These are phyloP conservation scores for Macrosteles quadrilineatus DNA, from an alignment of 1,140 invertebrate species.

Conservation along the genomic window DNA sequence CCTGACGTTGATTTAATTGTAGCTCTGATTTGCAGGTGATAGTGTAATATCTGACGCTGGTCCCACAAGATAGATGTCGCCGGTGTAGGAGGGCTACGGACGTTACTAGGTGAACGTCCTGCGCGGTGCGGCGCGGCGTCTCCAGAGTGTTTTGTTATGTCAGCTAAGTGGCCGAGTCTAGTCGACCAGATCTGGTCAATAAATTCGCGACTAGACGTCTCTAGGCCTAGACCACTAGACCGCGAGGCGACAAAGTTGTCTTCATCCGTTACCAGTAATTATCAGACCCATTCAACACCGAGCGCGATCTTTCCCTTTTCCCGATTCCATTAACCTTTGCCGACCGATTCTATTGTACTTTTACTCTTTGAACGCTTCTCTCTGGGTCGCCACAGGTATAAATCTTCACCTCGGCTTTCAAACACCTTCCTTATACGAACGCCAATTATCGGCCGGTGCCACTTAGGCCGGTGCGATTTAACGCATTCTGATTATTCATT, in stretches of 20 bases:
- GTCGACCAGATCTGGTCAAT: neutral
- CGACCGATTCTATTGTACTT: slow-evolving; percentile 17
- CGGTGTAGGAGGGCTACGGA: too few species aligned
- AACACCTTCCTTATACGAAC: slow-evolving; percentile 13
- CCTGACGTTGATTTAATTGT: too few species aligned
- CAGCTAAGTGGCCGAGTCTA: slow-evolving; percentile 14
- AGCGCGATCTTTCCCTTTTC: neutral
- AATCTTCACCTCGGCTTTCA: slow-evolving; percentile 11
- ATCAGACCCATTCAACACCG: slow-evolving; percentile 13
- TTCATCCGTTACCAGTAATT: slow-evolving; percentile 1
- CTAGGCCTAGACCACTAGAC: neutral
- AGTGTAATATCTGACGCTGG: too few species aligned
- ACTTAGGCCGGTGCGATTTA: neutral
- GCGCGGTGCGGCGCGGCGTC: too few species aligned
- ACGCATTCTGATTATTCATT: slow-evolving; percentile 10
- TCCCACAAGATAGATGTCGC: too few species aligned
- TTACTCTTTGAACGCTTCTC: slow-evolving; percentile 17
- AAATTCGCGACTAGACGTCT: slow-evolving; percentile 21
- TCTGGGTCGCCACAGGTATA: neutral
- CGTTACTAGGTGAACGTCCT: too few species aligned
- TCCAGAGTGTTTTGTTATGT: slow-evolving; percentile 19
- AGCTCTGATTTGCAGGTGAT: too few species aligned
- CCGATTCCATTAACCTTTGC: slow-evolving; percentile 23
- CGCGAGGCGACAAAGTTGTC: neutral
- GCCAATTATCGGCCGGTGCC: neutral